These are phyloP conservation scores for Drosophila lacteicornis DNA, from an alignment of 1,140 invertebrate species.

Conservation along the genomic window DNA sequence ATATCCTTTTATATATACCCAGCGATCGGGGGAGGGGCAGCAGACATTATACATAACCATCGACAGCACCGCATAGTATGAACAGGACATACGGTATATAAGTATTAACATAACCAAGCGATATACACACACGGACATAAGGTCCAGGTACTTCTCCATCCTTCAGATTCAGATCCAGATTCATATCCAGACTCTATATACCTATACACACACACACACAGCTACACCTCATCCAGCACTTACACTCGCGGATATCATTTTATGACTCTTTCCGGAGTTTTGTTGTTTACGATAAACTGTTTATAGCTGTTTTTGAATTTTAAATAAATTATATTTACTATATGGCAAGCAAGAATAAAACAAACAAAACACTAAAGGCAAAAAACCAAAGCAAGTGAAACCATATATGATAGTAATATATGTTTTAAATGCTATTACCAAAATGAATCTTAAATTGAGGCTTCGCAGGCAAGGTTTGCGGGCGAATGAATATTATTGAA, in stretches of 20 bases:
- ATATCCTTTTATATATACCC: conserved; percentile 72
- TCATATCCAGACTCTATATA: conserved; percentile 18
- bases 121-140: conserved; percentile 33
- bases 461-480: conserved; percentile 25
- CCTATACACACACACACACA: conserved; percentile 4
- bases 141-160: conserved; percentile 29
- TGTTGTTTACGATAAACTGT: conserved; percentile 69
- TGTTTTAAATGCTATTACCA: conserved; percentile 77
- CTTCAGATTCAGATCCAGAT: conserved; percentile 22
- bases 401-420: conserved; percentile 67
- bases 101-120: conserved; percentile 36
- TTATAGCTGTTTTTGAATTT: conserved; percentile 83
- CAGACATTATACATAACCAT: conserved; percentile 79
- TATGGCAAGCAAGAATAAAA: conserved; percentile 48
- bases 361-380: conserved; percentile 35
- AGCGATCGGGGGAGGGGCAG: conserved; percentile 20
- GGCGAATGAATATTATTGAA: conserved; percentile 68
- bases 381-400: conserved; percentile 38
- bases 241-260: conserved; percentile 62
- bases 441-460: conserved; percentile 58
- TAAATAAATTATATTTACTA: conserved; percentile 82
- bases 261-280: conserved; percentile 73
- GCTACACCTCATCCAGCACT: conserved; percentile 24
- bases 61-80: conserved; percentile 84
- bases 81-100: conserved; percentile 57